Evolutionary conservation across 2,797 vertebrate species (phyloP).

Genomic region (Spizella passerina): DNA sequence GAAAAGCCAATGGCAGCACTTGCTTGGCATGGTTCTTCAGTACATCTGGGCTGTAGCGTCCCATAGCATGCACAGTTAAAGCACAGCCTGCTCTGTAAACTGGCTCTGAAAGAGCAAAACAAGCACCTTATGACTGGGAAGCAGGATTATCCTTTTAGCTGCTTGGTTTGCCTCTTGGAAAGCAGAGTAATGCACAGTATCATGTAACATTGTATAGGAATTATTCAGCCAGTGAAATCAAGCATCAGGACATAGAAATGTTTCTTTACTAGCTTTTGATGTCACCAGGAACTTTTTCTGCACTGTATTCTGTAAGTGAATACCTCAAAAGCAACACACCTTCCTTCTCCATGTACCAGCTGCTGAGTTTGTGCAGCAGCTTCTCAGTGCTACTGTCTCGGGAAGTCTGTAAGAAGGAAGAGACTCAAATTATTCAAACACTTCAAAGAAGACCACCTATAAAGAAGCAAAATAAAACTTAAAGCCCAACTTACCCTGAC

Average conservation of each 20-base stretch:
- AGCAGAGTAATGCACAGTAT: neutral
- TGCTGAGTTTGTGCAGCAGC: slow-evolving; percentile 89
- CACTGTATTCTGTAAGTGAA: neutral
- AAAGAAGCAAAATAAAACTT: neutral
- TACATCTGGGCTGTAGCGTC: slow-evolving; percentile 95
- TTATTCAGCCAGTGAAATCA: neutral
- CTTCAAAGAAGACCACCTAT: neutral
- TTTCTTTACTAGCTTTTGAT: neutral
- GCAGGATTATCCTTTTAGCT: neutral
- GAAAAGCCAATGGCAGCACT: slow-evolving; percentile 91
- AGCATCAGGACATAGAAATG: neutral
- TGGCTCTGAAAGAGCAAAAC: slow-evolving; percentile 78
- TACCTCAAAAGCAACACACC: slow-evolving; percentile 71
- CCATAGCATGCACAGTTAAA: slow-evolving; percentile 90
- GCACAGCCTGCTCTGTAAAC: slow-evolving; percentile 90
- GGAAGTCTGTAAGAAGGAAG: slow-evolving; percentile 81
- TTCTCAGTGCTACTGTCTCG: slow-evolving; percentile 94
- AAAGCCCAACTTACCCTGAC: slow-evolving; percentile 85
- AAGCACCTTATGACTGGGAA: neutral
- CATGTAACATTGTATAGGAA: neutral
- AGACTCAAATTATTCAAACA: slow-evolving; percentile 1
- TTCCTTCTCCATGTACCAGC: slow-evolving; percentile 97
- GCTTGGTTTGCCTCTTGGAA: neutral
- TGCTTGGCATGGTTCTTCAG: slow-evolving; percentile 90
- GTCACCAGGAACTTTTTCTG: neutral